Evolutionary conservation across 2,113 vertebrate species (phyloP).

Genomic region (Ptyas mucosa): DNA sequence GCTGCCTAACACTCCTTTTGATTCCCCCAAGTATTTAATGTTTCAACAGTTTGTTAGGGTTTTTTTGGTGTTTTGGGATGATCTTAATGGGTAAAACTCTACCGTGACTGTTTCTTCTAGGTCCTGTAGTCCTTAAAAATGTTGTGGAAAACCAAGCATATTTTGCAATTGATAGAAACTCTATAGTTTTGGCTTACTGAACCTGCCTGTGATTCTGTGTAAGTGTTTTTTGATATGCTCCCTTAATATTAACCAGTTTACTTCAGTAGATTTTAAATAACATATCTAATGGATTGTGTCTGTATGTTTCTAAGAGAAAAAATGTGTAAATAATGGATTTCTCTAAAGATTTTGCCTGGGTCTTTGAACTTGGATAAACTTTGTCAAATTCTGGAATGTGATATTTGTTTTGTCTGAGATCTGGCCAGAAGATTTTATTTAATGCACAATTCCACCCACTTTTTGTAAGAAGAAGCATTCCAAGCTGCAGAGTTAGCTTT

Average conservation of each 20-base stretch:
- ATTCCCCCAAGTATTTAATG: background rate
- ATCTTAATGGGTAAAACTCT: background rate
- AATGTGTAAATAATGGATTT: background rate
- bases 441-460: background rate
- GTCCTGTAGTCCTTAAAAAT: background rate
- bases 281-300: background rate
- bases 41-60: background rate
- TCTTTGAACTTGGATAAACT: background rate
- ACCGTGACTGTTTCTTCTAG: background rate
- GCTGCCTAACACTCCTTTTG: background rate
- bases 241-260: background rate
- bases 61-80: background rate
- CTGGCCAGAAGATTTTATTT: background rate
- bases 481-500: background rate
- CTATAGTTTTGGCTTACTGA: background rate
- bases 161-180: background rate
- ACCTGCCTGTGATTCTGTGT: background rate
- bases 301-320: background rate
- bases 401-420: background rate
- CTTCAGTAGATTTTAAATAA: background rate
- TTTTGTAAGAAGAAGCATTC: background rate
- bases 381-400: background rate
- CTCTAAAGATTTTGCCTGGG: constrained; percentile 4
- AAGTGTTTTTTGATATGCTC: background rate
- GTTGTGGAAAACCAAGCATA: background rate